Conservation (phyloP, 2,888 invertebrate species). For the Macaria notata region DNA sequence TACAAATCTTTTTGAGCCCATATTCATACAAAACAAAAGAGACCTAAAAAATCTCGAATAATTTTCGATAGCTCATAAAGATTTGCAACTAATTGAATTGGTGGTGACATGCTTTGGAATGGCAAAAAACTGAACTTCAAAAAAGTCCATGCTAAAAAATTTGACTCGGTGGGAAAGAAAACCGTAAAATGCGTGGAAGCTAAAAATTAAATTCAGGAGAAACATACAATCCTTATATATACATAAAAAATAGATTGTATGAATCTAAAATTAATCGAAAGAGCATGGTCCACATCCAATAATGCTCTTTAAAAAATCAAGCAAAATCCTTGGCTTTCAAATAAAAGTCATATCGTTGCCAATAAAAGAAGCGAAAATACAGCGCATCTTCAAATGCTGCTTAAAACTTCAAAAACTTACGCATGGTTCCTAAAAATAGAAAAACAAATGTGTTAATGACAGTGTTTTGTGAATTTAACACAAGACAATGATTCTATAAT, state of each 20-base stretch:
- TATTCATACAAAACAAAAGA: no score
- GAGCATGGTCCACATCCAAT: slow-evolving; percentile 17
- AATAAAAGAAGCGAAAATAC: slow-evolving; percentile 67
- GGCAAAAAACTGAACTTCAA: slow-evolving; percentile 34
- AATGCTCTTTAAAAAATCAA: slow-evolving; percentile 42
- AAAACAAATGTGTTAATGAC: slow-evolving; percentile 61
- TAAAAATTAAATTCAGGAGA: slow-evolving; percentile 48
- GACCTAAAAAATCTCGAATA: no score
- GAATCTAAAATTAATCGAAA: slow-evolving; percentile 31
- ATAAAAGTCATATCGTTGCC: slow-evolving; percentile 50
- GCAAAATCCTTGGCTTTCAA: slow-evolving; percentile 51
- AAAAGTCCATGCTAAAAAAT: slow-evolving; percentile 50
- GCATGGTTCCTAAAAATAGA: slow-evolving; percentile 82
- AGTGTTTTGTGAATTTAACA: slow-evolving; percentile 2
- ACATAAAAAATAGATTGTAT: slow-evolving; percentile 43
- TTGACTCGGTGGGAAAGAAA: slow-evolving; percentile 38
- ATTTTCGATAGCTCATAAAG: no score
- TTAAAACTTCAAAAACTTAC: slow-evolving; percentile 74
- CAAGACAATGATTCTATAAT: no score
- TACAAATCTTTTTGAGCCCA: no score
- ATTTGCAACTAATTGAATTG: background rate
- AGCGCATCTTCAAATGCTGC: slow-evolving; percentile 63
- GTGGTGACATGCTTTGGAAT: slow-evolving; percentile 71
- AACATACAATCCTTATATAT: slow-evolving; percentile 47
- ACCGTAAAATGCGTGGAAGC: slow-evolving; percentile 48